Base-by-base conservation (phyloP, 2,797 vertebrate genomes). In the Rhabdomys pumilio region DNA sequence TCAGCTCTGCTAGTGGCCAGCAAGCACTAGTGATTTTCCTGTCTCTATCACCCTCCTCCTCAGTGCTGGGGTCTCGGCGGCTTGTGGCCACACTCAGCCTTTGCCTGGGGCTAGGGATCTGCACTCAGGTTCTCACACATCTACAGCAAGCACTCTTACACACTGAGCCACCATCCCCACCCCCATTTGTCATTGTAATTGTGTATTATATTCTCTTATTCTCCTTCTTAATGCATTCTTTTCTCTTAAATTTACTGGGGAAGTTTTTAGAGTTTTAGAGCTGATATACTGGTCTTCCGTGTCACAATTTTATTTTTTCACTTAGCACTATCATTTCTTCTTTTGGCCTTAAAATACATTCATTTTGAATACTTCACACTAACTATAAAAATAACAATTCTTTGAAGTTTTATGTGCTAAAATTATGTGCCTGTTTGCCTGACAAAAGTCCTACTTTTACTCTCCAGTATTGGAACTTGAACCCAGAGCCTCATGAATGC, bases 251-350 rank as follows among this genome's bases (percentile, higher is more conserved):
- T 67, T 86, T 81, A 29, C 59, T 77, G 24, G 31, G 34, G 67
- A 17, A 9, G 59, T 53, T 84, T 90, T 95, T 81, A 47, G 84
- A 89, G 22, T 84, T 90, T 95, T 81, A 47, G 84, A 89, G 22
- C 31, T 95, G 67, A 89, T 85, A 79, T 61, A 34, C 7, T 63
- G 59, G 17, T 44, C 61, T 85, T 61, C 61, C 29, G 61, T 82
- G n/a, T 83, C 81, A 50, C 34, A 50, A 77, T 82, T 93, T 93
- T 76, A 94, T 83, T 93, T 90, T 90, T 75, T 44, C 1, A 61
- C 19, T 82, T 83, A 41, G 26, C 63, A 65, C 75, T 85, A 67
- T 63, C 8, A 19, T 91, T 93, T 89, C 73, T 61, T 59, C 93
- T 89, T 50, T 75, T 85, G 6, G 50, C 47, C 82, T 89, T 81